Evolutionary conservation across 2,888 invertebrate genomes (phyloP).

Genomic region (Gasteruption jaculator): DNA sequence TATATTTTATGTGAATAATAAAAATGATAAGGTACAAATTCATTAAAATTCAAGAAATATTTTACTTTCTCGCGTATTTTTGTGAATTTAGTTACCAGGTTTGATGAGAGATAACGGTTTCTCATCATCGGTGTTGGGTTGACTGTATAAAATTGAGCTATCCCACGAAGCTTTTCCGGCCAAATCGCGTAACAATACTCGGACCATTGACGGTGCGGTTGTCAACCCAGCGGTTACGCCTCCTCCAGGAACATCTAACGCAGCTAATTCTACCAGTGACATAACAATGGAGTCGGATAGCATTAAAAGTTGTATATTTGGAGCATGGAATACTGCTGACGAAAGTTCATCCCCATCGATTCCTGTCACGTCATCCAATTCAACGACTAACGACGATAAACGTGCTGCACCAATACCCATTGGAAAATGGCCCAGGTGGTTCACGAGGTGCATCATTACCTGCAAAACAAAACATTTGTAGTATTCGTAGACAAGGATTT

Average conservation of each 20-base stretch:
- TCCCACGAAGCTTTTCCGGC: constrained; percentile 97
- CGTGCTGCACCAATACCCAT: constrained; percentile 85
- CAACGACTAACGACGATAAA: constrained; percentile 84
- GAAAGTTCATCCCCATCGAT: constrained; percentile 71
- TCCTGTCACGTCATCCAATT: constrained; percentile 83
- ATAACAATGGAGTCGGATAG: constrained; percentile 78
- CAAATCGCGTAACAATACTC: constrained; percentile 83
- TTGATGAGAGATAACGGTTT: constrained; percentile 29
- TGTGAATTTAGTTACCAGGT: constrained; percentile 28
- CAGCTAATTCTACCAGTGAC: constrained; percentile 85
- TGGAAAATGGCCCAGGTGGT: constrained; percentile 93
- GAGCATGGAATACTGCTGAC: constrained; percentile 76
- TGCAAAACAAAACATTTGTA: constrained; percentile 35
- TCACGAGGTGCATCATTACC: constrained; percentile 82
- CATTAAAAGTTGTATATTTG: constrained; percentile 80
- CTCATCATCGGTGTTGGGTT: constrained; percentile 53
- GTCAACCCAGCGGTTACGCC: constrained; percentile 59
- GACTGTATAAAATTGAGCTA: constrained; percentile 82
- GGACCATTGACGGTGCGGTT: constrained; percentile 55
- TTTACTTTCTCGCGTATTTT: no score
- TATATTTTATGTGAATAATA: background rate
- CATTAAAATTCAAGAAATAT: background rate
- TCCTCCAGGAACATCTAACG: constrained; percentile 74
- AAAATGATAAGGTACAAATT: background rate
- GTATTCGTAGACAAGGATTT: background rate